phyloP scores from a whole-genome alignment of 2,888 invertebrate genomes.

The Selenia dentaria region DNA sequence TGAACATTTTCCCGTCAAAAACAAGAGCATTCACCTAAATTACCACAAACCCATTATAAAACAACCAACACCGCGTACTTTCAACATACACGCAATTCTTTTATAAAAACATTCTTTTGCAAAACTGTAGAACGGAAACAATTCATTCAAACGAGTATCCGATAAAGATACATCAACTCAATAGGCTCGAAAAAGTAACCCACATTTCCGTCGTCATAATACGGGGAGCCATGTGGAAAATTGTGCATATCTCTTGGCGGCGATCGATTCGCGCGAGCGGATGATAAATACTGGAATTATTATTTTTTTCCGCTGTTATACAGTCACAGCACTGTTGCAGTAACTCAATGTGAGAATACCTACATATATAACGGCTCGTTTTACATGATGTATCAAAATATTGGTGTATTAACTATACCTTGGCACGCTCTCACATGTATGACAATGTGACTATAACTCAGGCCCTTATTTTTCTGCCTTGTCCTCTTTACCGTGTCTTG shows the following conservation, averaged over 20 bases:
- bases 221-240: constrained; percentile 32
- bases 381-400: no score
- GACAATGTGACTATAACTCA: no score
- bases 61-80: no score
- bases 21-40: no score
- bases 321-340: not conserved
- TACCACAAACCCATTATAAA: no score
- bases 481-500: no score
- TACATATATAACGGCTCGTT: no score
- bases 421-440: no score
- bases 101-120: not conserved
- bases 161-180: constrained; percentile 27
- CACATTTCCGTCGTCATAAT: constrained; percentile 30
- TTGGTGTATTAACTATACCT: no score
- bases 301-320: constrained; percentile 21
- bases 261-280: constrained; percentile 25
- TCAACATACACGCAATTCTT: no score
- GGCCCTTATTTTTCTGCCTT: no score
- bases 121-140: constrained; percentile 13
- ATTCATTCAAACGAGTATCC: constrained; percentile 16
- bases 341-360: not conserved
- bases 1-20: no score
- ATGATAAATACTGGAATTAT: constrained; percentile 26
- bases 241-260: constrained; percentile 33
- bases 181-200: constrained; percentile 32